Conservation (phyloP, 2,113 vertebrate species). For the Coracopsis vasa region DNA sequence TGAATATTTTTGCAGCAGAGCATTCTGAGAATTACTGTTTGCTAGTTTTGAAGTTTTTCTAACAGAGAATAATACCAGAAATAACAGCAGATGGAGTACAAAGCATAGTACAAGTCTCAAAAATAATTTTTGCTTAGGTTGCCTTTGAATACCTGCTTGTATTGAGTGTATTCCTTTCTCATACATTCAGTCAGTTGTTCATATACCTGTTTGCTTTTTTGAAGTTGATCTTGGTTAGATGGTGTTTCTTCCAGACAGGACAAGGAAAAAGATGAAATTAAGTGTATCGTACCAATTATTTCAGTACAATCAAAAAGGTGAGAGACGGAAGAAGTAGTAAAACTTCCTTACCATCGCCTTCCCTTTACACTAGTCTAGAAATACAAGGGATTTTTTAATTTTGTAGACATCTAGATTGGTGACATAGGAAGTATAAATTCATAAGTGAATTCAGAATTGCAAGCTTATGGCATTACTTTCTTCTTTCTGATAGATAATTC, state of each 20-base stretch:
- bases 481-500: not conserved
- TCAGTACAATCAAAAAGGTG: not conserved
- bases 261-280: not conserved
- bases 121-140: not conserved
- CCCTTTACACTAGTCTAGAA: not conserved
- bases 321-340: not conserved
- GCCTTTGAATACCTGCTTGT: not conserved
- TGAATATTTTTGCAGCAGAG: not conserved
- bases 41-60: not conserved
- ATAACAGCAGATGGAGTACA: not conserved
- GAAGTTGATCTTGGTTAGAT: not conserved
- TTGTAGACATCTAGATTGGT: not conserved
- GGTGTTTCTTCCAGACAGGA: not conserved
- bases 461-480: not conserved
- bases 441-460: not conserved
- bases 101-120: not conserved
- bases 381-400: not conserved
- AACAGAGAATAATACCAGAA: not conserved
- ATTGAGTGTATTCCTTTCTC: not conserved
- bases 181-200: not conserved
- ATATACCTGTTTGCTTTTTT: not conserved
- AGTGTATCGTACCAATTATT: not conserved
- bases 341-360: not conserved
- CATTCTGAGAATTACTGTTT: not conserved
- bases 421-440: not conserved